Percentiles rank a stretch among this genome's conserved stretches.
phyloP scores from a whole-genome alignment of 1,140 invertebrate genomes.

The Wiebesia pumilae region DNA sequence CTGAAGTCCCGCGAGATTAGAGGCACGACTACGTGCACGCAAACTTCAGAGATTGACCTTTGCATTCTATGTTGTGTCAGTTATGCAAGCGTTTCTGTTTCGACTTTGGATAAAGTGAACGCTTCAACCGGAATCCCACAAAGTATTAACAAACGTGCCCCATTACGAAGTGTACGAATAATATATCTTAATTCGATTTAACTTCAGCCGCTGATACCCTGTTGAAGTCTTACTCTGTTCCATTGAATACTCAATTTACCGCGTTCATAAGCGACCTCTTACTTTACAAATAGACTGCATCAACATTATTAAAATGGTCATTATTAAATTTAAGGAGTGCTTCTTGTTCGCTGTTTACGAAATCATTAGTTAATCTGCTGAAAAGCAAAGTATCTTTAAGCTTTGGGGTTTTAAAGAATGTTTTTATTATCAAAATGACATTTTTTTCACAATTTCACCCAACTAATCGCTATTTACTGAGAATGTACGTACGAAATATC shows the following conservation, averaged over 20 bases:
- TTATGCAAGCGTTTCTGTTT: slow-evolving; percentile 15
- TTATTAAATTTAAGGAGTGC: neutral
- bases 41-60: slow-evolving; percentile 42
- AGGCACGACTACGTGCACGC: slow-evolving; percentile 34
- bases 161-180: slow-evolving; percentile 6
- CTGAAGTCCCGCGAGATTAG: slow-evolving; percentile 59
- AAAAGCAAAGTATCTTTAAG: no score
- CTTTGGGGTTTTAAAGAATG: no score
- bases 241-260: neutral
- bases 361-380: no score
- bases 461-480: no score
- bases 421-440: no score
- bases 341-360: no score
- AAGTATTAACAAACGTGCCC: slow-evolving; percentile 7
- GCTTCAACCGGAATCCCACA: slow-evolving; percentile 12
- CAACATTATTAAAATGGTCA: slow-evolving; percentile 46
- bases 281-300: neutral
- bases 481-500: no score
- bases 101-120: neutral
- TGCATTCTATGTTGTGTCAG: slow-evolving; percentile 10
- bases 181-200: slow-evolving; percentile 24
- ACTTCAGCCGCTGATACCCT: neutral
- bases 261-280: neutral
- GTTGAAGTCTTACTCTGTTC: neutral
- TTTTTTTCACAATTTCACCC: no score